Evolutionary conservation across 2,888 invertebrate genomes (phyloP), one percentile per base, ranked within the genome.

Genomic region (Vannuccia rotundouncinata): DNA sequence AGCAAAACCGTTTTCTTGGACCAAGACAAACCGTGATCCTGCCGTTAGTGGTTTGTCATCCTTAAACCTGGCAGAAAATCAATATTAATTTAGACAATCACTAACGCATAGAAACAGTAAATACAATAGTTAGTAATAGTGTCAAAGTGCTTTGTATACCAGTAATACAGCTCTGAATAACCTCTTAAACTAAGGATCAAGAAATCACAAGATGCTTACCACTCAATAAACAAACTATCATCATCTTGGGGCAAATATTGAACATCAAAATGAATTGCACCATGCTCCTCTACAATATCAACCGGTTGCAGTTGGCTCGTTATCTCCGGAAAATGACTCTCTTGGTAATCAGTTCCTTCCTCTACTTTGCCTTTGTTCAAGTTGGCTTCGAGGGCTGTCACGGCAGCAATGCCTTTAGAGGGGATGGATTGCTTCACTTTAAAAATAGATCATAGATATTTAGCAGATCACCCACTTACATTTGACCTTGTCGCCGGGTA

Each of bases 1-100:
- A 22, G 97, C 96, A 86, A 95, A 98, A 85, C 96, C 96, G 87
- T 97, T 96, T 88, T 97, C 96, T 85, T 95, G 94, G 84, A 95
- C 95, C 0, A 96, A 95, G 89, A 96, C 96, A 83, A 95, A 95
- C 83, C 95, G 92, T 87, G 95, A 95, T 29, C 95, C 96, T 83
- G 77, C 0, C n/a, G 30, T 75, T 0, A 75, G 1, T 1, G 30
- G 30, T 28, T 27, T 27, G 5, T 25, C 25, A 45, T 45, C 17
- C 45, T 45, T 45, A 45, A 45, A 45, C 45, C 45, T 45, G 17
- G 17, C 5, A 45, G 17, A 45, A 13, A 45, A n/a, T n/a, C n/a
- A n/a, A n/a, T n/a, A n/a, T n/a, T n/a, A n/a, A n/a, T n/a, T n/a
- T n/a, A n/a, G n/a, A n/a, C n/a, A n/a, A n/a, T n/a, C n/a, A n/a